phyloP scores from a whole-genome alignment of 2,797 vertebrate species.

The Pelochelys cantorii region DNA sequence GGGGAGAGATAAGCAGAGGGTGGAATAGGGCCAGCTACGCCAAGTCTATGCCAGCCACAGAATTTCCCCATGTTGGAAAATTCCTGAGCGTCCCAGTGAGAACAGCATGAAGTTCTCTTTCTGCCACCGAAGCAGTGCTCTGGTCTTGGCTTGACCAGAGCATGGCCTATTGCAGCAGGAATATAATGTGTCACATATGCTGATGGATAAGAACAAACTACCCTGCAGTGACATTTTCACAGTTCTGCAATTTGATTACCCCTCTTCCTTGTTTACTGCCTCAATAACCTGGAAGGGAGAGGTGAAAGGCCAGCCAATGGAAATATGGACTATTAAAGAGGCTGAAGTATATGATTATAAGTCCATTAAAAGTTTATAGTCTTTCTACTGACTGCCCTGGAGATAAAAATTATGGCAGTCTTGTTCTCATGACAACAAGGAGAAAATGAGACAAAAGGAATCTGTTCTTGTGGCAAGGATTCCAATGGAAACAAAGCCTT shows the following conservation, averaged over 20 bases:
- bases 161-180: not conserved
- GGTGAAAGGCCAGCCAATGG: slow-evolving; percentile 52
- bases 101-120: not conserved
- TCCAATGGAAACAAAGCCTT: not conserved
- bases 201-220: slow-evolving; percentile 2
- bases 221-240: slow-evolving; percentile 37
- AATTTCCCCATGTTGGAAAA: not conserved
- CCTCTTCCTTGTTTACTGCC: slow-evolving; percentile 43
- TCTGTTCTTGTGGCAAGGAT: not conserved
- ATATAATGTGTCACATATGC: not conserved
- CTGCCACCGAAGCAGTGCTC: not conserved
- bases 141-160: not conserved
- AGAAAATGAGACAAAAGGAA: not conserved
- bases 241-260: not conserved
- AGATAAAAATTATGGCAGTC: not conserved
- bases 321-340: slow-evolving; percentile 59
- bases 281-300: slow-evolving; percentile 5
- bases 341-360: slow-evolving; percentile 27
- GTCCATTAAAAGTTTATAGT: slow-evolving; percentile 23
- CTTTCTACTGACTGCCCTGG: slow-evolving; percentile 16
- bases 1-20: not conserved
- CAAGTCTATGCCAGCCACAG: rapidly evolving
- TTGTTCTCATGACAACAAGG: not conserved
- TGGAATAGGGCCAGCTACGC: not conserved
- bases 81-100: not conserved